Evolutionary conservation across 2,113 vertebrate genomes (phyloP), one percentile per base, ranked within the genome.

Genomic region (Pluvianellus socialis): DNA sequence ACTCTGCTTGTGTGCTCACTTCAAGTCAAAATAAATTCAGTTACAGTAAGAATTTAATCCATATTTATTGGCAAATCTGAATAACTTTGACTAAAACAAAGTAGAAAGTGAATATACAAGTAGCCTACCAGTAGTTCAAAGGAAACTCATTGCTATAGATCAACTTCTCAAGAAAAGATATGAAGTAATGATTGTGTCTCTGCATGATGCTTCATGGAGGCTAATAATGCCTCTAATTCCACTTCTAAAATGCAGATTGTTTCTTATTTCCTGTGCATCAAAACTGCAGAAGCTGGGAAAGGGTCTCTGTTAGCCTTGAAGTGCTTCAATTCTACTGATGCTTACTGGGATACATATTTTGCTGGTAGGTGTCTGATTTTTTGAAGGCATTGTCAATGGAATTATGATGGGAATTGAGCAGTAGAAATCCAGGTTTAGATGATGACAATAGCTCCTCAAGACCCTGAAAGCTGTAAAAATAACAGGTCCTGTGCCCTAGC

Each of bases 401-500:
- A 92, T 52, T 77, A 47, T 94, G 93, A 93, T 86, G 58, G 94
- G 71, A 94, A 75, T 2, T 42, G 85, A 95, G 73, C 80, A 90
- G 67, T 49, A 68, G 38, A 56, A 87, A 80, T 71, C 27, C 85
- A 94, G 45, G 73, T 96, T 97, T 94, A 97, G 90, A 79, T 50
- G 3, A 61, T 45, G 28, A 52, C 79, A 93, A 95, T 91, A 79
- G 66, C 58, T 88, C 56, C 79, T 89, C 63, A 65, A 89, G 66
- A 94, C 47, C 62, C 72, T 47, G 7, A 79, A 53, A 88, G 7
- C 61, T 79, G 61, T 89, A 83, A 95, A 93, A 96, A 83, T 79
- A 89, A 53, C 19, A 82, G 35, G 55, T 26, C 70, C 91, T 93
- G 32, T 91, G 72, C 42, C 35, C 33, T 30, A 87, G 21, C 27